Evolutionary conservation across 2,888 invertebrate species (phyloP).

Genomic region (Heliothis peltigera): DNA sequence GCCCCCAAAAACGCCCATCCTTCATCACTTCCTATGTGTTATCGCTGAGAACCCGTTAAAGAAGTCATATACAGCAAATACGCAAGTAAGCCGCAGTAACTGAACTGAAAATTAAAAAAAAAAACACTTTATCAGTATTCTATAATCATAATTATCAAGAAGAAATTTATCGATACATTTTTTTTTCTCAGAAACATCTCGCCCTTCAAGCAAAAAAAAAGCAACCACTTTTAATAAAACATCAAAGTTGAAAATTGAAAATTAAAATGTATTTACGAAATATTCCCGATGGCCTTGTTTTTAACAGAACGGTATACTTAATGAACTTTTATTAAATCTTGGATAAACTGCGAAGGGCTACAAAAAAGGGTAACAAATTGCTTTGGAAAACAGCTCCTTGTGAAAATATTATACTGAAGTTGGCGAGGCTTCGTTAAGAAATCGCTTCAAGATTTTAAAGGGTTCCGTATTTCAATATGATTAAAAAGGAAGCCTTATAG

Average conservation of each 20-base stretch:
- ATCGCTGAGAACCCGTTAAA: no score
- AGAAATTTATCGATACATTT: neutral
- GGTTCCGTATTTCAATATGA: slow-evolving; percentile 9
- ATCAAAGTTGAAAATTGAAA: slow-evolving; percentile 22
- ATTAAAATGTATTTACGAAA: slow-evolving; percentile 44
- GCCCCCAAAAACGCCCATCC: no score
- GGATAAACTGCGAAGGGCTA: slow-evolving; percentile 65
- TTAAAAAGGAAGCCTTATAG: neutral
- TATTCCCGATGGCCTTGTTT: slow-evolving; percentile 39
- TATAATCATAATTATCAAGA: neutral
- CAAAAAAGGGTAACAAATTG: slow-evolving; percentile 73
- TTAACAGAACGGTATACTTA: slow-evolving; percentile 51
- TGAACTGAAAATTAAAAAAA: no score
- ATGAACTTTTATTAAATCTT: slow-evolving; percentile 75
- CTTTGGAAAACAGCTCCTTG: slow-evolving; percentile 67
- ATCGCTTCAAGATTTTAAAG: slow-evolving; percentile 39
- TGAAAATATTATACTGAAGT: slow-evolving; percentile 54
- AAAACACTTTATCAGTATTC: no score
- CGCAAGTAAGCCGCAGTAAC: no score
- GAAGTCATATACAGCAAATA: no score
- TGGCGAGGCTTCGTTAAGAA: slow-evolving; percentile 30
- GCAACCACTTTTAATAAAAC: neutral
- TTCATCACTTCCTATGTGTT: no score
- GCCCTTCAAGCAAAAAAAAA: neutral
- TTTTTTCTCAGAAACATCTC: neutral